Base-by-base conservation (phyloP, 2,888 invertebrate species). In the Gasteruption jaculator region DNA sequence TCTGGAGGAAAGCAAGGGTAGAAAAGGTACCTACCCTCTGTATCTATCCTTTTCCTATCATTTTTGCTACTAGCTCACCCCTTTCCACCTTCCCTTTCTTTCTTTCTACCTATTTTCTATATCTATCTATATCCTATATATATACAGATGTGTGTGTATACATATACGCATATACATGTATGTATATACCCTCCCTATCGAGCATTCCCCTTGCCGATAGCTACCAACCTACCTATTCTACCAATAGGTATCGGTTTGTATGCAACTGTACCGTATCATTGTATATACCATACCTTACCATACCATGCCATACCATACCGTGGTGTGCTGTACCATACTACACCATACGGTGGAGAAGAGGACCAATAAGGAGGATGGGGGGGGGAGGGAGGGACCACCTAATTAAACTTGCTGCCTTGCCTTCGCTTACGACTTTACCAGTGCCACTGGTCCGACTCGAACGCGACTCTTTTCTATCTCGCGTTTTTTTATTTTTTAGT, bases 391-490 rank as follows among this genome's bases (percentile, higher is more conserved):
- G 47, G 54, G 51, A 50, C 52, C 50, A 62, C 58, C 61, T 63
- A 63, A 63, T 63, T 63, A 63, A 63, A 63, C 57, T 60, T 60
- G 45, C 46, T 40, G 44, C 46, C 45, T 22, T 38, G 43, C 21
- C 31, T n/a, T n/a, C n/a, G n/a, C n/a, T n/a, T n/a, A n/a, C n/a
- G n/a, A n/a, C n/a, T n/a, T n/a, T n/a, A n/a, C n/a, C n/a, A n/a
- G n/a, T n/a, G n/a, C n/a, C n/a, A n/a, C n/a, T n/a, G n/a, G n/a
- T n/a, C n/a, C n/a, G n/a, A n/a, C n/a, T n/a, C n/a, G n/a, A n/a
- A n/a, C n/a, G n/a, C n/a, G n/a, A n/a, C n/a, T n/a, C n/a, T n/a
- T n/a, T n/a, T n/a, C n/a, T n/a, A n/a, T n/a, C n/a, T n/a, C n/a
- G n/a, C n/a, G n/a, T n/a, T n/a, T n/a, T n/a, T n/a, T n/a, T n/a